Evolutionary conservation across 2,797 vertebrate genomes (phyloP), one percentile per base, ranked within the genome.

Genomic region (Pogonophryne albipinna): DNA sequence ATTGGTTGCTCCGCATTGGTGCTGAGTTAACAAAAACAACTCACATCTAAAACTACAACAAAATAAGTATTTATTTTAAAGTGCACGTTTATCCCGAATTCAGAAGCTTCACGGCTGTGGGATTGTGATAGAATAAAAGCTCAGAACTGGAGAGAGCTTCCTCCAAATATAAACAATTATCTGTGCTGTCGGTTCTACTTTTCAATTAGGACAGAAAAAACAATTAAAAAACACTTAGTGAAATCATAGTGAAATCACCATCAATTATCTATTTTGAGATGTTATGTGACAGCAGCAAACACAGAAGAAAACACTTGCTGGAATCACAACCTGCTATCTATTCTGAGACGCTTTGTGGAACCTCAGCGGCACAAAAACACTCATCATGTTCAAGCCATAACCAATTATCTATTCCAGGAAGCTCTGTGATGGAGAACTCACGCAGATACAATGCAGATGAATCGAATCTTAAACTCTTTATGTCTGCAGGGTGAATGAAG

Each of bases 361-460:
- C 52, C 51, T 74, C 66, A 14, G 66, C 3, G 0, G 23, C 62
- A 68, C 50, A 50, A 51, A 78, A 59, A 57, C 59, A 62, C 74
- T 65, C 77, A 23, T 68, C 62, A 0, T 57, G 76, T 77, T 84
- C 49, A 3, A 77, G 66, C 73, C 74, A 19, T 3, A 53, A 60
- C 53, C 82, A 66, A 66, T 87, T 80, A 83, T 87, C 73, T 73
- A 8, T 80, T 83, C 61, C 6, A 10, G 84, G 78, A 70, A 16
- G 58, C 58, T 16, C 41, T 42, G 38, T 41, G 49, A 46, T 10
- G 4, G 68, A 53, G 38, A 6, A 7, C 60, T 60, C 74, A 20
- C n/a, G 17, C 58, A 34, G 34, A 72, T 2, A 34, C 4, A n/a
- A 50, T 2, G 27, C 34, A 0, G 5, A 67, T 4, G 59, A 62